A percentile compares a stretch with the other conserved stretches of the same genome.
These are phyloP conservation scores for Boloria selene DNA, from an alignment of 2,888 invertebrate species.

Conservation along the genomic window DNA sequence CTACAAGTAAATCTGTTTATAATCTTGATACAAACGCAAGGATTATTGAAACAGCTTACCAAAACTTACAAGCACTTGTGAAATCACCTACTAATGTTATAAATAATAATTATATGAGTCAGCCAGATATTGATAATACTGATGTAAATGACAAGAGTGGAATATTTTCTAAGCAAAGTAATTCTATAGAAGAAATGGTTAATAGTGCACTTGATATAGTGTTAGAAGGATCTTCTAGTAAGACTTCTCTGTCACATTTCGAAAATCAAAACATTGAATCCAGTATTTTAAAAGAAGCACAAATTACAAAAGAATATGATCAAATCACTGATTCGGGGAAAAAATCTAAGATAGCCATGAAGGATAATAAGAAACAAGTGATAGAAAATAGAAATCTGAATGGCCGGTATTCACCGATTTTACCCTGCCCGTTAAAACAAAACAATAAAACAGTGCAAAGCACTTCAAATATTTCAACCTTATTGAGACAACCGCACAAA, in stretches of 20 bases:
- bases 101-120: not conserved
- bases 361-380: not conserved
- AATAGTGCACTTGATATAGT: too few relatives aligned
- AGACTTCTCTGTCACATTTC: too few relatives aligned
- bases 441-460: not conserved
- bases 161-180: not conserved
- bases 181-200: too few relatives aligned
- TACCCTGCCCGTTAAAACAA: conserved; percentile 13
- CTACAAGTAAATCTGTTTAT: not conserved
- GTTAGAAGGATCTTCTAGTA: too few relatives aligned
- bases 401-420: conserved; percentile 15
- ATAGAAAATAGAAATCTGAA: conserved; percentile 6
- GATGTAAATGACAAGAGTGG: not conserved
- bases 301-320: too few relatives aligned
- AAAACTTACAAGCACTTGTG: not conserved
- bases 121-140: not conserved
- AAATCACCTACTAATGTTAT: not conserved
- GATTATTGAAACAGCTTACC: conserved; percentile 17
- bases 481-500: not conserved
- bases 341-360: too few relatives aligned
- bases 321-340: too few relatives aligned
- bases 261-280: too few relatives aligned
- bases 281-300: too few relatives aligned
- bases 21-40: not conserved
- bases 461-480: not conserved